These are phyloP conservation scores for Dioctria linearis DNA, from an alignment of 2,888 invertebrate species.

Conservation along the genomic window DNA sequence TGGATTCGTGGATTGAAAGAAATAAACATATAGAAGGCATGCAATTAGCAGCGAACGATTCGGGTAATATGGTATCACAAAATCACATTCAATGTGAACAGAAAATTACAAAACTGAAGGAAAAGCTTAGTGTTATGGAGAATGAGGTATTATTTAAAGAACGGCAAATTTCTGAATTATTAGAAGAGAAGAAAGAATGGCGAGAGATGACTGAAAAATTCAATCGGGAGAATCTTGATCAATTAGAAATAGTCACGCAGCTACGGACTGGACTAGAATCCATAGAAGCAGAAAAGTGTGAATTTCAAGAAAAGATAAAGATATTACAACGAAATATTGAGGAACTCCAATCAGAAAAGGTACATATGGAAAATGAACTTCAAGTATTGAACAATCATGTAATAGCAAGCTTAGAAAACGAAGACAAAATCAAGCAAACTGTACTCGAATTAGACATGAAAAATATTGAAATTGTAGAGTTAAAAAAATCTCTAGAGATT, in stretches of 20 bases:
- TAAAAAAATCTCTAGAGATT: constrained; percentile 64
- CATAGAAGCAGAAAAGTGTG: constrained; percentile 69
- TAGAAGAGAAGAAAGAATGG: constrained; percentile 70
- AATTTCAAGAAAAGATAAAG: constrained; percentile 63
- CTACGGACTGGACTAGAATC: constrained; percentile 70
- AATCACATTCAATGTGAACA: constrained; percentile 56
- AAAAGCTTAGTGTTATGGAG: constrained; percentile 61
- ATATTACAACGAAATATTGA: constrained; percentile 36
- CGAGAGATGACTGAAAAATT: constrained; percentile 68
- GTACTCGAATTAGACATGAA: constrained; percentile 68
- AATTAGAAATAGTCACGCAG: constrained; percentile 70
- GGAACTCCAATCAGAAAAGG: constrained; percentile 59
- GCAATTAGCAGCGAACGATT: constrained; percentile 52
- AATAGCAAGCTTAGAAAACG: constrained; percentile 65
- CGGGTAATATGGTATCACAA: constrained; percentile 27
- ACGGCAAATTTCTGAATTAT: constrained; percentile 67
- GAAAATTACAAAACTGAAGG: constrained; percentile 58
- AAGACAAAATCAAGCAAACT: constrained; percentile 67
- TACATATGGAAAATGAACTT: constrained; percentile 68
- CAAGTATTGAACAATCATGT: constrained; percentile 70
- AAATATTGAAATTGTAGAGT: constrained; percentile 68
- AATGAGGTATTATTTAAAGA: constrained; percentile 64
- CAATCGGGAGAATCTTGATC: constrained; percentile 67
- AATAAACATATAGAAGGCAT: constrained; percentile 59
- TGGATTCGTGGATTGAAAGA: constrained; percentile 57